Base-by-base conservation (phyloP, 2,797 vertebrate genomes). In the Adelosebastes latens region DNA sequence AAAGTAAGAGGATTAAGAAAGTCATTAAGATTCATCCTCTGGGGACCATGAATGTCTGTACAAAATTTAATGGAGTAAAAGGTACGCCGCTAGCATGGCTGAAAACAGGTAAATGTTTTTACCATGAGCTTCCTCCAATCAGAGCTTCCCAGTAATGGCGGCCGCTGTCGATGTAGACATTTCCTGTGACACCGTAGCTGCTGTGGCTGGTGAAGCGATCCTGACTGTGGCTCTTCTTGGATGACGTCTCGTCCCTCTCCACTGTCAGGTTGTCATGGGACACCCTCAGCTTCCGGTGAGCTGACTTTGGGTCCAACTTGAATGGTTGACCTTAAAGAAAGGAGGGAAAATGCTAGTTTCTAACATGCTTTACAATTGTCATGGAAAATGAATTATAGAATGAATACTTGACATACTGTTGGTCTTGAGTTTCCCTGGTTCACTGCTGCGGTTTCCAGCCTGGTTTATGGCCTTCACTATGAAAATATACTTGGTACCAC, bases 61-160 rank as follows among this genome's bases (percentile, higher is more conserved):
- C 52, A 53, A 18, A 32, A 16, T 4, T 1, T 3, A 36, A 36
- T 16, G 32, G 61, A 63, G 12, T 22, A 63, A 63, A 63, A 63
- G n/a, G 20, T 56, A 56, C 10, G 6, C 22, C 22, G 24, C 22
- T 56, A 27, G 0, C 7, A 13, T 66, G 24, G 22, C 24, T 18
- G 0, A 27, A 42, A 74, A 60, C 20, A 14, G 8, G 2, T 36
- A 6, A 49, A 31, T 65, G 3, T 55, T 74, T 96, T 31, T 96
- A 99, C 99, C 98, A 99, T 0, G 98, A 99, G 92, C 99, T 99
- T 77, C 98, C 98, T 7, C 98, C 98, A 76, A 99, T 99, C 89
- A 99, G 96, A 80, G 98, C 97, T 88, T 99, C 99, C 99, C 99
- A 99, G 92, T 99, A 99, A 88, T 99, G 99, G 29, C 98, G 96